Evolutionary conservation across 1,140 invertebrate species (phyloP).

Genomic region (Chrysoperla carnea): DNA sequence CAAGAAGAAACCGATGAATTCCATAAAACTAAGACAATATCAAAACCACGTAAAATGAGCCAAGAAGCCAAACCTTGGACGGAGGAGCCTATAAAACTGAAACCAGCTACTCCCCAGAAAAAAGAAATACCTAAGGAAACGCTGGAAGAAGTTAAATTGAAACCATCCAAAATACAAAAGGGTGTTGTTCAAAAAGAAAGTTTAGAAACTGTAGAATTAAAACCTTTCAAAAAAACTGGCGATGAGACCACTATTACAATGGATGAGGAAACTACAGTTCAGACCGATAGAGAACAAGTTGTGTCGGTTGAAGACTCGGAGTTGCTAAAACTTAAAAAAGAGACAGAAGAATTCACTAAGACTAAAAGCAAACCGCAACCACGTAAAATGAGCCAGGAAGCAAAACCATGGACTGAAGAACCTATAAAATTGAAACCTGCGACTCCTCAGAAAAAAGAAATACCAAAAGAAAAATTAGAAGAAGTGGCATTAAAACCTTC

Average conservation of each 20-base stretch:
- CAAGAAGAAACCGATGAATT: conserved; percentile 18
- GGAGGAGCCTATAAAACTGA: conserved; percentile 14
- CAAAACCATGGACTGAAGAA: conserved; percentile 6
- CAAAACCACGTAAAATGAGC: conserved; percentile 8
- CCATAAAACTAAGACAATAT: conserved; percentile 7
- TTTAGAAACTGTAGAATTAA: conserved; percentile 3
- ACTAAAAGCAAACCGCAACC: conserved; percentile 9
- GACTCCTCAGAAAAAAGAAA: conserved; percentile 14
- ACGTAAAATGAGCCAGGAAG: conserved; percentile 4
- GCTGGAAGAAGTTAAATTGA: conserved; percentile 24
- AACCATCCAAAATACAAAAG: conserved; percentile 17
- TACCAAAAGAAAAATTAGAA: conserved; percentile 13
- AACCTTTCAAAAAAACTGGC: conserved; percentile 1
- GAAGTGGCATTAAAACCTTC: conserved; percentile 11
- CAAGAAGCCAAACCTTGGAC: conserved; percentile 19
- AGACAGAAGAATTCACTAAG: conserved; percentile 13
- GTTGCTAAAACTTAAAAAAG: conserved; percentile 18
- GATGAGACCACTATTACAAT: conserved; percentile 1
- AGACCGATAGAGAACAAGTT: conserved; percentile 7
- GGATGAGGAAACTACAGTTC: too few species aligned
- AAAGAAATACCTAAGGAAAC: conserved; percentile 12
- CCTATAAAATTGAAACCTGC: conserved; percentile 10
- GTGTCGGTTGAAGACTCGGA: conserved; percentile 5
- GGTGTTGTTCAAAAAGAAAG: conserved; percentile 2
- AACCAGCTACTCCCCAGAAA: conserved; percentile 12